Evolutionary conservation across 2,888 invertebrate genomes (phyloP).

Genomic region (Chymomyza procnemis): DNA sequence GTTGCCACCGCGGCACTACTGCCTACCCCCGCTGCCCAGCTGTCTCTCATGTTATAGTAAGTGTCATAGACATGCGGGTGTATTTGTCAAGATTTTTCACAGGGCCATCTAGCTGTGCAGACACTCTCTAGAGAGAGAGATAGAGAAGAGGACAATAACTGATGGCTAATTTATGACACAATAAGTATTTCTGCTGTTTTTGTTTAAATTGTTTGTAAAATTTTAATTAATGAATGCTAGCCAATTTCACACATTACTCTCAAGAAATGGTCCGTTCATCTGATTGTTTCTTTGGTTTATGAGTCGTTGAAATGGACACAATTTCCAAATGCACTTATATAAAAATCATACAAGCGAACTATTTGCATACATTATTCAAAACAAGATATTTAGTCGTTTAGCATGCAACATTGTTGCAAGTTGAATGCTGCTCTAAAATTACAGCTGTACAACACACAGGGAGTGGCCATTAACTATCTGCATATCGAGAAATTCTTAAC

Average conservation of each 20-base stretch:
- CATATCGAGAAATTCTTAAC: too few species aligned
- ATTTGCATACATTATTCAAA: constrained; percentile 6
- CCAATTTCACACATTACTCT: neutral
- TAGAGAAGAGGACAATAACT: too few species aligned
- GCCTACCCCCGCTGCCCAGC: constrained; percentile 9
- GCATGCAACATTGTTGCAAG: constrained; percentile 54
- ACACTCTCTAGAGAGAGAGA: too few species aligned
- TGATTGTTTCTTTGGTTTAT: constrained; percentile 68
- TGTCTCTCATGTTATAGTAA: constrained; percentile 55
- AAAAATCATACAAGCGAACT: neutral
- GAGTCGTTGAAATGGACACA: constrained; percentile 67
- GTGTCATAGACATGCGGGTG: constrained; percentile 66
- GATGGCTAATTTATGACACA: constrained; percentile 63
- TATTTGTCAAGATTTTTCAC: constrained; percentile 56
- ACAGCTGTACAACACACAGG: neutral
- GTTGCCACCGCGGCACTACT: constrained; percentile 18
- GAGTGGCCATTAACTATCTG: neutral
- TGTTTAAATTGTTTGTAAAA: neutral
- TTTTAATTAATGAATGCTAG: neutral
- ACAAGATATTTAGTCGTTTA: neutral
- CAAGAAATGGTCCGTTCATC: constrained; percentile 49
- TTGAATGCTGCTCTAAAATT: neutral
- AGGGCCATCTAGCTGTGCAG: constrained; percentile 7
- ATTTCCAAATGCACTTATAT: constrained; percentile 17
- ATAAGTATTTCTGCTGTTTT: constrained; percentile 49